Percentiles rank a stretch among this genome's conserved stretches.
phyloP scores from a whole-genome alignment of 2,888 invertebrate species.

The Globia sparganii region DNA sequence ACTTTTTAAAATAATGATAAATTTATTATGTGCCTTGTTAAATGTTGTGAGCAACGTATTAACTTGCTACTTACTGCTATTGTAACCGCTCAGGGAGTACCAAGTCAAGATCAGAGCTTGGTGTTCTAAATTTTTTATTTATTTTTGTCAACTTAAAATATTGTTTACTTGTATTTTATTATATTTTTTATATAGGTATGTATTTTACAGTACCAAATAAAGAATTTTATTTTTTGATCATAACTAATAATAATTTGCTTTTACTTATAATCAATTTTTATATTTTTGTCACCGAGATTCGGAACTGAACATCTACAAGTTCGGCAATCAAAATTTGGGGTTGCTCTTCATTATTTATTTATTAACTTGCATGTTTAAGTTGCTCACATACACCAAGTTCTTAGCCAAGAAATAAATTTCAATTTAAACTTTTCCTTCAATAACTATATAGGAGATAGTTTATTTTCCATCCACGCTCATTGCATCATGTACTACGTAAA shows the following conservation, averaged over 20 bases:
- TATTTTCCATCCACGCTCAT: slow-evolving; percentile 38
- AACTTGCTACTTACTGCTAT: slow-evolving; percentile 40
- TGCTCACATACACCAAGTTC: neutral
- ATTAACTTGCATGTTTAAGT: neutral
- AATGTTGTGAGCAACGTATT: slow-evolving; percentile 32
- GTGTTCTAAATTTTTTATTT: neutral
- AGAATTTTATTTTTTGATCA: neutral
- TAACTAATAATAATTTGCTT: neutral
- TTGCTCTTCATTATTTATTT: neutral
- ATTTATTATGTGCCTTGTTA: slow-evolving; percentile 16
- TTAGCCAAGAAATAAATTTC: neutral
- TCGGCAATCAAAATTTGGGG: neutral
- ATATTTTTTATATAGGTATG: slow-evolving; percentile 18
- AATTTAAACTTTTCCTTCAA: neutral
- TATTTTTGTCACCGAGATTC: neutral
- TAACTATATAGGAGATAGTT: neutral
- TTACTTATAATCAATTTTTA: neutral
- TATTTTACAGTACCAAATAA: slow-evolving; percentile 27
- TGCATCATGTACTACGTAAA: slow-evolving; percentile 36
- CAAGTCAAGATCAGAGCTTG: neutral
- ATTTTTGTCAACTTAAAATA: neutral
- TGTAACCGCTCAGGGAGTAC: slow-evolving; percentile 28
- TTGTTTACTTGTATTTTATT: slow-evolving; percentile 17
- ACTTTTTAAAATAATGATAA: slow-evolving; percentile 10
- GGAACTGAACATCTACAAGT: neutral